Conservation (phyloP, 2,113 vertebrate species). For the Sprattus sprattus region DNA sequence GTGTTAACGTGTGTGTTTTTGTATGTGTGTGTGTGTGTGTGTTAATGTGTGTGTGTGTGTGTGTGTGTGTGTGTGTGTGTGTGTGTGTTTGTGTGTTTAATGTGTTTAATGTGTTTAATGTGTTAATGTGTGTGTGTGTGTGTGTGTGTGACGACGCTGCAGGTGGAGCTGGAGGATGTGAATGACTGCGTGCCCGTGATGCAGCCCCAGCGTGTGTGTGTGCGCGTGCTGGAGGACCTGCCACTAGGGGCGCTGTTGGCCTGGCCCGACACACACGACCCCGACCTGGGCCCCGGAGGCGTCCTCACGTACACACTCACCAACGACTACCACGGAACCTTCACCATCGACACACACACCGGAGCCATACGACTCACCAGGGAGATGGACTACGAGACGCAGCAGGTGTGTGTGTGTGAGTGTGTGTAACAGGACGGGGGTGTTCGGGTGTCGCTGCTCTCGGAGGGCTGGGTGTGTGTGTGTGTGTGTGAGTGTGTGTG, state of each 20-base stretch:
- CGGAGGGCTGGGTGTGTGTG: conserved; percentile 80
- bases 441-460: conserved; percentile 10
- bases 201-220: conserved; percentile 84
- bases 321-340: conserved; percentile 87
- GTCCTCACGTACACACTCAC: conserved; percentile 90
- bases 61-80: too few species aligned
- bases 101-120: too few species aligned
- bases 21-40: too few species aligned
- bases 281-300: conserved; percentile 88
- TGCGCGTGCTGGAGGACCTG: conserved; percentile 90
- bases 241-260: conserved; percentile 90
- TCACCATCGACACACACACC: conserved; percentile 88
- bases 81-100: too few species aligned
- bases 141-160: conserved; percentile 62
- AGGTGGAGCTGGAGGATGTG: conserved; percentile 85
- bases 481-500: conserved; percentile 80
- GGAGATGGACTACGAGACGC: conserved; percentile 92
- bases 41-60: too few species aligned
- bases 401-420: conserved; percentile 70
- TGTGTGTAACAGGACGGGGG: conserved; percentile 81
- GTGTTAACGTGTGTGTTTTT: too few species aligned
- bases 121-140: too few species aligned
- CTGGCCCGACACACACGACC: conserved; percentile 94
- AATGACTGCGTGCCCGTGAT: conserved; percentile 94
- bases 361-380: conserved; percentile 88